Base-by-base conservation (phyloP, 2,797 vertebrate genomes). In the Gadopsis marmoratus region DNA sequence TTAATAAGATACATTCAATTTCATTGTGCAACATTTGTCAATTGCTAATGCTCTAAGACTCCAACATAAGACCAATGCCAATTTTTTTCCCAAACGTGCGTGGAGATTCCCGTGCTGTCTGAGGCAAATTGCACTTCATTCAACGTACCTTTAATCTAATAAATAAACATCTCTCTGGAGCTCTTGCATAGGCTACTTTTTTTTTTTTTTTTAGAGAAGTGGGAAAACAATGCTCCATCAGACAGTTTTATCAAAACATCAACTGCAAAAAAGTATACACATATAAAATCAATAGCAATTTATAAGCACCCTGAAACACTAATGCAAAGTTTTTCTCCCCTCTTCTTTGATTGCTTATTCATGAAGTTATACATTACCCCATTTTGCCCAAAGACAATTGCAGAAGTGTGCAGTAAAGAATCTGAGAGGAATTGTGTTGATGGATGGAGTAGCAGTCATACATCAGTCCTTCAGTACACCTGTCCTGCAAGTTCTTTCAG, bases 1-100 rank as follows among this genome's bases (percentile, higher is more conserved):
- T 95, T 95, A 96, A 95, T 95, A 92, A 95, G 94, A 95, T 95
- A 96, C 95, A 96, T 96, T 96, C 95, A 95, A 90, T 94, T 95
- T 94, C 93, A 94, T 90, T 95, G 95, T 96, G 95, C 95, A 95
- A 95, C 91, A 90, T 95, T 92, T 95, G 87, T 93, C 94, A 87
- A 91, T 91, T 87, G 86, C 89, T 90, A 85, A 84, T 88, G 89
- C 88, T 88, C 84, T 87, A 71, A 35, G 67, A 81, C 88, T 91
- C 87, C 86, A 84, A 88, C 86, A 79, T 90, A 77, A 91, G 83
- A 91, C 88, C 78, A 79, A 85, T 86, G 87, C 91, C 91, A 93
- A 91, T 91, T 91, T 82, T 83, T 82, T 91, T 26, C 26, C 87
- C 82, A 62, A 90, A 88, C 76, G 81, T 88, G 84, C 78, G 35